A percentile compares a stretch with the other conserved stretches of the same genome.
Conservation (phyloP, 1,140 invertebrate species). For the Aleiodes sp. region DNA sequence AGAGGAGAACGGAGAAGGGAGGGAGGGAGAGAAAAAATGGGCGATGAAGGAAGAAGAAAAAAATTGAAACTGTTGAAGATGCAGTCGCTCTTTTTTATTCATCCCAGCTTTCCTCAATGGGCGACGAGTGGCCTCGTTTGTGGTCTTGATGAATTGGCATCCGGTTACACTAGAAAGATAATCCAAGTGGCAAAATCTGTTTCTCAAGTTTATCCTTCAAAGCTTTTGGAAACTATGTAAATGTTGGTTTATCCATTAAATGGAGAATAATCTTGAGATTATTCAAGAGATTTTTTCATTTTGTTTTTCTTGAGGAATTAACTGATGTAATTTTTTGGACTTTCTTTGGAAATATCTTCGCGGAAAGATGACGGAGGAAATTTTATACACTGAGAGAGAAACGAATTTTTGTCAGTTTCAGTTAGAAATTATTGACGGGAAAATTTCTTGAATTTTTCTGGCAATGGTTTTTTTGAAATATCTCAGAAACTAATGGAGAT, state of each 20-base stretch:
- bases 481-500: too few species aligned
- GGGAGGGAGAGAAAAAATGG: background rate
- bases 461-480: too few species aligned
- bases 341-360: too few species aligned
- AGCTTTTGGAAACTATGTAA: background rate
- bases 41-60: background rate
- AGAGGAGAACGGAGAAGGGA: background rate
- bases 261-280: background rate
- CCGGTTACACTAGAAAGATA: constrained; percentile 21
- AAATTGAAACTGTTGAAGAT: constrained; percentile 6
- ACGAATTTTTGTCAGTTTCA: too few species aligned
- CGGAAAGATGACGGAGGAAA: too few species aligned
- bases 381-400: too few species aligned
- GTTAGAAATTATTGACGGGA: too few species aligned
- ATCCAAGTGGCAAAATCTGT: background rate
- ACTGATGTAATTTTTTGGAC: too few species aligned
- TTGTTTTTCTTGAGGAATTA: too few species aligned
- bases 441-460: too few species aligned
- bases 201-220: background rate
- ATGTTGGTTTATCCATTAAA: background rate
- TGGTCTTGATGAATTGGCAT: constrained; percentile 28
- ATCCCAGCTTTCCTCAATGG: background rate
- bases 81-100: background rate
- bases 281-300: background rate
- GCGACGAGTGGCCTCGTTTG: constrained; percentile 31